Evolutionary conservation across 1,140 invertebrate genomes (phyloP).

Genomic region (Eupristina koningsbergeri): DNA sequence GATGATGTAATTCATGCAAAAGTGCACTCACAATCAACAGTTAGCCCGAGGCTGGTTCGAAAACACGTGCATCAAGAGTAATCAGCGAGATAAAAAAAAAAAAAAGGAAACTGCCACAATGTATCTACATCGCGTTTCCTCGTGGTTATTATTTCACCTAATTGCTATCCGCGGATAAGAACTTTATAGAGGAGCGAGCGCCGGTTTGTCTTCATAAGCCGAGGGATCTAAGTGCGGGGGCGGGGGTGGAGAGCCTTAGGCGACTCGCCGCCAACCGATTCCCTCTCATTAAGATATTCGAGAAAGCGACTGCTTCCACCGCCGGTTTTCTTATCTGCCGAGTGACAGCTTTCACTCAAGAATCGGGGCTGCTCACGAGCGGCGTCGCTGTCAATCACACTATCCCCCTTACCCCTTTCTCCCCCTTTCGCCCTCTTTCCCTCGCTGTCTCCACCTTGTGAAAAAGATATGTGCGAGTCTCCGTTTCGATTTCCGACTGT

Average conservation of each 20-base stretch:
- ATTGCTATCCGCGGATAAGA: neutral
- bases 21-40: neutral
- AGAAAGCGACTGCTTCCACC: conserved; percentile 20
- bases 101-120: neutral
- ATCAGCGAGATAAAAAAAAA: neutral
- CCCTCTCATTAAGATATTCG: conserved; percentile 73
- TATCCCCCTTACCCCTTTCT: conserved; percentile 55
- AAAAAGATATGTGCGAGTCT: conserved; percentile 53
- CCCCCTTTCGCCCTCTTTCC: conserved; percentile 55
- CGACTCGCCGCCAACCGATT: neutral
- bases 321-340: conserved; percentile 66
- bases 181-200: too few relatives aligned
- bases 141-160: neutral
- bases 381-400: conserved; percentile 71
- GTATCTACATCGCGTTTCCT: neutral
- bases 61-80: neutral
- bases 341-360: conserved; percentile 73
- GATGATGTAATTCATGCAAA: neutral
- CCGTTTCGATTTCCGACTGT: conserved; percentile 25
- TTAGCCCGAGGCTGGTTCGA: neutral
- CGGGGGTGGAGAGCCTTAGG: neutral
- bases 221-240: neutral
- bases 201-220: neutral
- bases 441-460: conserved; percentile 49
- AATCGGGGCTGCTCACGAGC: conserved; percentile 63